Percentiles rank a stretch among this genome's conserved stretches.
phyloP scores from a whole-genome alignment of 2,888 invertebrate genomes.

The Ethmia dodecea region DNA sequence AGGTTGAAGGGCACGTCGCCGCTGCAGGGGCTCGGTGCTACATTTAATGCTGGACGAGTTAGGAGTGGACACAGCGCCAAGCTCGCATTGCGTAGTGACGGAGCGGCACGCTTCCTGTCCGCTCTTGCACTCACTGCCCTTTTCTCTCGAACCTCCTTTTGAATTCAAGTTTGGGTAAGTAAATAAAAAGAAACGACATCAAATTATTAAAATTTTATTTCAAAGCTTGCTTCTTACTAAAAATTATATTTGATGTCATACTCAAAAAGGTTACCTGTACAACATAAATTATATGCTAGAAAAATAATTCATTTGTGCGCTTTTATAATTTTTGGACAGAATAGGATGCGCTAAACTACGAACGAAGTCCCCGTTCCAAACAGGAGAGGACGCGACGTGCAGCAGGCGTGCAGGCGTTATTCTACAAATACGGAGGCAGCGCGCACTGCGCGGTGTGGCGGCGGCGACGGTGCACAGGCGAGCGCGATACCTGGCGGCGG shows the following conservation, averaged over 20 bases:
- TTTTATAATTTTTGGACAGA: too few relatives aligned
- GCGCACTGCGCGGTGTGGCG: not conserved
- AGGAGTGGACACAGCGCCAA: not conserved
- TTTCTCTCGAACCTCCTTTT: too few relatives aligned
- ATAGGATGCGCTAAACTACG: not conserved
- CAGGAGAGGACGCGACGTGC: not conserved
- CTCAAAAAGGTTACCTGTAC: too few relatives aligned
- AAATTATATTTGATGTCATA: too few relatives aligned
- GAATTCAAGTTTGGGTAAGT: too few relatives aligned
- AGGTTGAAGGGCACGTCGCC: not conserved
- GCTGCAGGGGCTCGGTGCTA: not conserved
- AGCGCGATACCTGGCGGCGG: constrained; percentile 13
- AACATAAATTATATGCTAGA: too few relatives aligned
- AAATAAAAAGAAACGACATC: too few relatives aligned
- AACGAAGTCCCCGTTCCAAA: not conserved
- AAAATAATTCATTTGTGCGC: too few relatives aligned
- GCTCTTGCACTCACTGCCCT: too few relatives aligned
- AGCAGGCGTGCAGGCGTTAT: not conserved
- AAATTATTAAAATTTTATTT: too few relatives aligned
- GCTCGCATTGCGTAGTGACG: not conserved
- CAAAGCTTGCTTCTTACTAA: too few relatives aligned
- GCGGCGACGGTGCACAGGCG: constrained; percentile 4
- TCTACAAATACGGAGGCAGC: not conserved
- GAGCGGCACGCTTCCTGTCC: too few relatives aligned
- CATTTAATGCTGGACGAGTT: not conserved